Evolutionary conservation across 1,140 invertebrate species (phyloP).

Genomic region (Stegodyphus mimosarum): DNA sequence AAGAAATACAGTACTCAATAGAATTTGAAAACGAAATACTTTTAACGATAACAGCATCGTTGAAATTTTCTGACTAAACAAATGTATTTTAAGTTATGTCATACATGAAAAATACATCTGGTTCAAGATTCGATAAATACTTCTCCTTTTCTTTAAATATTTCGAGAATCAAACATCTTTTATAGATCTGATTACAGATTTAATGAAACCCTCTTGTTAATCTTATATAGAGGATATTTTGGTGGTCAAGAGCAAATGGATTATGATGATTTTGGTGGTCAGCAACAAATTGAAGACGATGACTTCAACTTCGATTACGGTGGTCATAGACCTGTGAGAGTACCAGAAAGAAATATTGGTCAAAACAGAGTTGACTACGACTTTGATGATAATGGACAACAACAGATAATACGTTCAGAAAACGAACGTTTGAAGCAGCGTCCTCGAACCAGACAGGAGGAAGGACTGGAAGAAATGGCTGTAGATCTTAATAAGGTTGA

Average conservation of each 20-base stretch:
- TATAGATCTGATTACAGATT: not conserved
- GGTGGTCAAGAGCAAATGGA: not conserved
- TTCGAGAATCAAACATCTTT: not conserved
- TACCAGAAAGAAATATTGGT: not conserved
- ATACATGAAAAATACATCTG: too few relatives aligned
- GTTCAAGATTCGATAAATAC: too few relatives aligned
- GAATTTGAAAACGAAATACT: too few relatives aligned
- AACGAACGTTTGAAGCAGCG: not conserved
- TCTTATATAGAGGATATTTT: not conserved
- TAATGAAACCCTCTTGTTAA: not conserved
- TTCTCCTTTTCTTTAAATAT: too few relatives aligned
- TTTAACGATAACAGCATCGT: too few relatives aligned
- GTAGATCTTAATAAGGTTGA: not conserved
- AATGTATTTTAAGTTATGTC: too few relatives aligned
- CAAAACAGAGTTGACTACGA: not conserved
- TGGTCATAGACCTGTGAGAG: not conserved
- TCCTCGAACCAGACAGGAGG: not conserved
- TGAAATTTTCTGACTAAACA: too few relatives aligned
- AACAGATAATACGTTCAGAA: not conserved
- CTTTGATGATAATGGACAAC: not conserved
- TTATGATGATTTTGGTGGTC: constrained; percentile 15
- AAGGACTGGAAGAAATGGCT: not conserved
- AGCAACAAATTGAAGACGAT: not conserved
- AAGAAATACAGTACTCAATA: too few relatives aligned
- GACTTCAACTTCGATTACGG: not conserved